Evolutionary conservation across 2,888 invertebrate species (phyloP), one percentile per base, ranked within the genome.

Genomic region (Theretra japonica): DNA sequence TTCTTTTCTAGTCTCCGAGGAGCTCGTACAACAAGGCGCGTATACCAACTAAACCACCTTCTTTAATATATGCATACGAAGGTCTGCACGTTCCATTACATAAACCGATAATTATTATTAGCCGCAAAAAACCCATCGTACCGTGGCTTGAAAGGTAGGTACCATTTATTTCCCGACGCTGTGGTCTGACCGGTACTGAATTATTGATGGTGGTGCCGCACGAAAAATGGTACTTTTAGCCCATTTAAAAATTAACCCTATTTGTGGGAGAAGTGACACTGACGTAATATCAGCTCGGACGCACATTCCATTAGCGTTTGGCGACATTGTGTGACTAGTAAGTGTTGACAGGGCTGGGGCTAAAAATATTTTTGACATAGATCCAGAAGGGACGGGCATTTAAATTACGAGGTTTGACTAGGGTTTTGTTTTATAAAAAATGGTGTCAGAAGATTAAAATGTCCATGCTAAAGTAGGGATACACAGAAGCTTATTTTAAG

Each of bases 161-260:
- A 72, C 48, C 33, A 75, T 81, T 80, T 53, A 72, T 53, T 69
- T 60, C 69, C 48, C 70, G 70, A 70, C 48, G 71, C 65, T 41
- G 21, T 48, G 73, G 70, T 82, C 79, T 78, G 80, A 77, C 81
- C 82, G 78, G 80, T 81, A 80, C 79, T 88, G 82, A 89, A 90
- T 90, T 88, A 90, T 87, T 88, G 82, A 90, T 90, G 83, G 78
- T 79, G 79, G 77, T 77, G 70, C 77, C 79, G 77, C 87, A 86
- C 86, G 82, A 83, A 82, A 88, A 88, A 83, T 83, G 82, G 80
- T 81, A 84, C 82, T 87, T 88, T 86, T 86, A 86, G 83, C 83
- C 85, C 80, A 86, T 86, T 88, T 87, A 79, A 83, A 83, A 87
- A 85, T 86, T 78, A 83, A 81, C 80, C 82, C 82, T 76, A 82